phyloP scores from a whole-genome alignment of 1,140 invertebrate species.

The Leptonema lineaticorne region DNA sequence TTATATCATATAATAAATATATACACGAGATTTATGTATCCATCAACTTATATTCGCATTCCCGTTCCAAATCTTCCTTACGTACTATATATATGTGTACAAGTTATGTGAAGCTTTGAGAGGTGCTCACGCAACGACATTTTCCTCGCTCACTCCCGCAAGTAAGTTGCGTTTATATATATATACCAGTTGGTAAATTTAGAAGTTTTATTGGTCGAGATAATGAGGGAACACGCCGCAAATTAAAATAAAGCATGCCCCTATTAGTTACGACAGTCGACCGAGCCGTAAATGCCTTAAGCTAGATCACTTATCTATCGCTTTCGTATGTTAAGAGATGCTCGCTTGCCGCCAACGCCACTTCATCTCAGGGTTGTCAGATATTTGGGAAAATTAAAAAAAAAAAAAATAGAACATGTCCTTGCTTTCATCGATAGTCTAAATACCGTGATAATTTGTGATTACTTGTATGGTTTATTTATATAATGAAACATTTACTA shows the following conservation, averaged over 20 bases:
- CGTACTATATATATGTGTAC: neutral
- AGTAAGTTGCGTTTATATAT: neutral
- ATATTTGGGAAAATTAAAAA: too few relatives aligned
- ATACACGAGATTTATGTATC: too few relatives aligned
- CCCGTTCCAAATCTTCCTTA: too few relatives aligned
- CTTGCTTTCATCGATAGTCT: too few relatives aligned
- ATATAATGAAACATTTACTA: too few relatives aligned
- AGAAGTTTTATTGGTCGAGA: constrained; percentile 30
- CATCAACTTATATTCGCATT: too few relatives aligned
- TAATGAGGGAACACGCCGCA: constrained; percentile 29
- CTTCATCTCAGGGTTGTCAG: too few relatives aligned
- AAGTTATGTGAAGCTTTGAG: neutral
- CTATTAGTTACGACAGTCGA: constrained; percentile 29
- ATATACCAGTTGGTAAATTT: constrained; percentile 21
- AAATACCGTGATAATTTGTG: too few relatives aligned
- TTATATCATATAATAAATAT: too few relatives aligned
- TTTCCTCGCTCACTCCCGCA: neutral
- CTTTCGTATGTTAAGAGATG: neutral
- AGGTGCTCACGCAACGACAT: constrained; percentile 22
- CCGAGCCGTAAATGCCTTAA: constrained; percentile 21
- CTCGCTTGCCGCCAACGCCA: too few relatives aligned
- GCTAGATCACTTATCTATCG: constrained; percentile 26
- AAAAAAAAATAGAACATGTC: too few relatives aligned
- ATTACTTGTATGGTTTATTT: too few relatives aligned
- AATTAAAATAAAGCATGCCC: constrained; percentile 34